Conservation (phyloP, 2,888 invertebrate genomes). For the Erannis defoliaria region DNA sequence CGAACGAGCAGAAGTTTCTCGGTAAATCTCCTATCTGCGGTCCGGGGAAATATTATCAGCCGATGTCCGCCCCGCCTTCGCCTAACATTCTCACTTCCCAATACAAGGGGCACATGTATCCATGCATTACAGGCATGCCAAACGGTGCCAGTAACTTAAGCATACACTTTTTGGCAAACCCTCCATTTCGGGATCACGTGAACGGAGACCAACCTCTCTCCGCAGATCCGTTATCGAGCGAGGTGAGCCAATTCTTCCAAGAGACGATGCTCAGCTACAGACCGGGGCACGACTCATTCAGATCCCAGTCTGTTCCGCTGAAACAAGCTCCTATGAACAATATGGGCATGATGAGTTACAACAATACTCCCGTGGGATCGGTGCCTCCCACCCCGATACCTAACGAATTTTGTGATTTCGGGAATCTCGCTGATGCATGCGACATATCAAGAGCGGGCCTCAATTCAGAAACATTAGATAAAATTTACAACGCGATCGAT, state of each 20-base stretch:
- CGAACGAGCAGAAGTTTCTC: conserved; percentile 78
- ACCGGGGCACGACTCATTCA: conserved; percentile 76
- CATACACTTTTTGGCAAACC: conserved; percentile 76
- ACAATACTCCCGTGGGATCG: conserved; percentile 88
- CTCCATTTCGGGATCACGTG: conserved; percentile 76
- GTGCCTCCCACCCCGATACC: conserved; percentile 90
- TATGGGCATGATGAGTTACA: conserved; percentile 73
- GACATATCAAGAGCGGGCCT: conserved; percentile 82
- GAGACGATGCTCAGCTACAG: conserved; percentile 76
- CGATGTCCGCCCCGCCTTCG: conserved; percentile 90
- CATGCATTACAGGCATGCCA: conserved; percentile 69
- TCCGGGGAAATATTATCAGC: conserved; percentile 76
- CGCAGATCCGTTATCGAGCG: conserved; percentile 84
- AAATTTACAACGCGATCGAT: conserved; percentile 88
- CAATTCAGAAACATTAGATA: conserved; percentile 88
- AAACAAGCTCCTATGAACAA: conserved; percentile 86
- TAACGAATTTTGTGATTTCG: conserved; percentile 91
- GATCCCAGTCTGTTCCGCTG: conserved; percentile 94
- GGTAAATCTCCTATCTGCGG: conserved; percentile 64
- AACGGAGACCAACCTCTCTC: conserved; percentile 79
- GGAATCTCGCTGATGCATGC: conserved; percentile 86
- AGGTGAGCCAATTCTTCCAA: conserved; percentile 88
- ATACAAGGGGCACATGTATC: conserved; percentile 82
- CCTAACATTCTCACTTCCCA: conserved; percentile 84
- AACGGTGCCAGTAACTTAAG: conserved; percentile 79